phyloP scores from a whole-genome alignment of 2,797 vertebrate species.

The Sebastes minor region DNA sequence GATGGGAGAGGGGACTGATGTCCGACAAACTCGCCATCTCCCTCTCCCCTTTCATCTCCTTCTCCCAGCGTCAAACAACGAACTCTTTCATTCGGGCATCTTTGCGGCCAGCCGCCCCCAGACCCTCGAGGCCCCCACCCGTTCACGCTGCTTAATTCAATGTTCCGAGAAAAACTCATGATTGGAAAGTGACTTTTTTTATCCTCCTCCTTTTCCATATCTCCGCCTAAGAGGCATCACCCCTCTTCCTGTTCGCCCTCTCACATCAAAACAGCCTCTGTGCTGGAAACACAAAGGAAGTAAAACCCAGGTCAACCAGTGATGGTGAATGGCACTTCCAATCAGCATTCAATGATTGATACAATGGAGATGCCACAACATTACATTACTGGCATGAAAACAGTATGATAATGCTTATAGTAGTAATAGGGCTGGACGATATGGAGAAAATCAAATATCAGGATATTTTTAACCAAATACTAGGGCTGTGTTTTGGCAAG shows the following conservation, averaged over 20 bases:
- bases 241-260: conserved; percentile 38
- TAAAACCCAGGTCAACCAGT: neutral
- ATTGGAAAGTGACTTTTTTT: conserved; percentile 83
- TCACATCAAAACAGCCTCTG: conserved; percentile 50
- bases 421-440: no score
- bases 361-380: neutral
- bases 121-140: conserved; percentile 75
- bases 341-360: neutral
- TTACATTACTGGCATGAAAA: neutral
- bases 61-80: conserved; percentile 76
- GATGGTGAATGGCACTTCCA: neutral
- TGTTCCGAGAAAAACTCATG: conserved; percentile 86
- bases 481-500: no score
- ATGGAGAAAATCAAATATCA: no score
- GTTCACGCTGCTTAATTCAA: conserved; percentile 85
- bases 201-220: conserved; percentile 57
- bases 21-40: conserved; percentile 79
- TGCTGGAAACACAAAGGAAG: conserved; percentile 3
- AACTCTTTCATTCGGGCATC: conserved; percentile 82
- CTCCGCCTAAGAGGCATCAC: conserved; percentile 34
- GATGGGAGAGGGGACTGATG: conserved; percentile 73
- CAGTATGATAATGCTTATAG: neutral
- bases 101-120: conserved; percentile 71
- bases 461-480: no score
- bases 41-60: conserved; percentile 81